Percentiles rank a stretch among this genome's conserved stretches.
Evolutionary conservation across 2,888 invertebrate species (phyloP).

Genomic region (Siphonodentalium dalli): DNA sequence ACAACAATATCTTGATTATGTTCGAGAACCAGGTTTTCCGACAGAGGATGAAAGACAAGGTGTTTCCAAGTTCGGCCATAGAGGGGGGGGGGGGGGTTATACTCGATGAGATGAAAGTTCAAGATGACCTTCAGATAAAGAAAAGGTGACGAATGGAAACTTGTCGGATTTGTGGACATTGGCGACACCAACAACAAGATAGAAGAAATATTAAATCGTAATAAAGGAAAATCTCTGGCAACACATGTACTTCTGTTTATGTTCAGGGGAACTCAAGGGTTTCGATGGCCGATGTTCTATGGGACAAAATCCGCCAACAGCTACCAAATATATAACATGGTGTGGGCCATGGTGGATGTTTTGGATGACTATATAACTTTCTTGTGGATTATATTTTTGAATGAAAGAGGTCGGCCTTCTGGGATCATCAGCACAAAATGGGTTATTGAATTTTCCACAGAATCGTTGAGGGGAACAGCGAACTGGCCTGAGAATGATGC

Average conservation of each 20-base stretch:
- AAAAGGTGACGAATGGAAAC: slow-evolving; percentile 1
- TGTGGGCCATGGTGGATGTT: slow-evolving; percentile 2
- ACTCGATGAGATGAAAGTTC: slow-evolving; percentile 7
- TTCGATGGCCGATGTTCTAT: slow-evolving; percentile 9
- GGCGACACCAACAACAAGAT: slow-evolving; percentile 3
- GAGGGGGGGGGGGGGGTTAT: slow-evolving; percentile 4
- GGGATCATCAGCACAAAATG: no score
- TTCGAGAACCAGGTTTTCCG: no score
- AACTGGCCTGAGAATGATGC: no score
- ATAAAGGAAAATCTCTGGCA: background rate
- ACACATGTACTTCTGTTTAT: background rate
- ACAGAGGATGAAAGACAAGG: slow-evolving; percentile 1
- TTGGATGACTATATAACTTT: slow-evolving; percentile 3
- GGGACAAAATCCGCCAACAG: background rate
- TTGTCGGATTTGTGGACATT: slow-evolving; percentile 8
- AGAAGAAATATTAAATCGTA: background rate
- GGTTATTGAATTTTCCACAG: no score
- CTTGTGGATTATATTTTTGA: slow-evolving; percentile 3
- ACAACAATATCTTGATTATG: no score
- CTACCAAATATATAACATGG: background rate
- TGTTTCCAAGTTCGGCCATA: background rate
- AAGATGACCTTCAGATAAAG: slow-evolving; percentile 1
- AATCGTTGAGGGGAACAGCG: no score
- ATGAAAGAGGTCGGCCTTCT: no score
- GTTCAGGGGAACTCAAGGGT: slow-evolving; percentile 2